phyloP scores from a whole-genome alignment of 2,797 vertebrate genomes.

The Eupleurogrammus muticus region DNA sequence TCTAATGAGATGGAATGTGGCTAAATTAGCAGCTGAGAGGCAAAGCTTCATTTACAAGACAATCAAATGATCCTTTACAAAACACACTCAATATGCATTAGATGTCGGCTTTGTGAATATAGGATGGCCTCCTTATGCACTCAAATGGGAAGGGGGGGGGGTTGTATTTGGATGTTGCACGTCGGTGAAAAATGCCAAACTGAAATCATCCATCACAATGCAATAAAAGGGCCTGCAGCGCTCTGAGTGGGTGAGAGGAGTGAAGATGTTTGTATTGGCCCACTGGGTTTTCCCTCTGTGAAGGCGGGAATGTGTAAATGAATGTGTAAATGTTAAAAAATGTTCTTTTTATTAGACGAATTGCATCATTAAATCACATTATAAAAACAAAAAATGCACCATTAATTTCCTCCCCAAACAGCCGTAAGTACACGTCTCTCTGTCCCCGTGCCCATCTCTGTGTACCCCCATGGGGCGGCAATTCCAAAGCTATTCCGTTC shows the following conservation, averaged over 20 bases:
- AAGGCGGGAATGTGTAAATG: constrained; percentile 77
- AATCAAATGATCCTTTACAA: constrained; percentile 84
- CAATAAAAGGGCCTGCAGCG: constrained; percentile 86
- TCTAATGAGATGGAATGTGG: constrained; percentile 79
- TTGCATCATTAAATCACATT: constrained; percentile 99
- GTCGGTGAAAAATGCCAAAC: constrained; percentile 78
- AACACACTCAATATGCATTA: constrained; percentile 82
- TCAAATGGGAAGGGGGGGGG: constrained; percentile 68
- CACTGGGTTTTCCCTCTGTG: constrained; percentile 87
- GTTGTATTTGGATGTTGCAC: constrained; percentile 72
- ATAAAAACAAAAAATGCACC: constrained; percentile 99
- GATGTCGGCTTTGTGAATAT: constrained; percentile 78
- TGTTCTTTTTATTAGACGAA: constrained; percentile 97
- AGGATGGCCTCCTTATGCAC: constrained; percentile 73
- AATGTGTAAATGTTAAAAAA: constrained; percentile 88
- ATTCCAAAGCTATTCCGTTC: constrained; percentile 90
- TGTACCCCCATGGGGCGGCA: constrained; percentile 89
- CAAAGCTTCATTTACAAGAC: constrained; percentile 79
- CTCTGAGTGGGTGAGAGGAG: constrained; percentile 75
- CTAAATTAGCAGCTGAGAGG: constrained; percentile 81
- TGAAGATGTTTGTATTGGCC: constrained; percentile 89
- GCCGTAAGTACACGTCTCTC: constrained; percentile 94
- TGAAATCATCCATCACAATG: constrained; percentile 83
- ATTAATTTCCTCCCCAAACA: constrained; percentile 99
- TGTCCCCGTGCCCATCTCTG: constrained; percentile 91